Percentiles rank a stretch among this genome's conserved stretches.
Conservation (phyloP, 2,797 vertebrate genomes). For the Mionectes olivaceus region DNA sequence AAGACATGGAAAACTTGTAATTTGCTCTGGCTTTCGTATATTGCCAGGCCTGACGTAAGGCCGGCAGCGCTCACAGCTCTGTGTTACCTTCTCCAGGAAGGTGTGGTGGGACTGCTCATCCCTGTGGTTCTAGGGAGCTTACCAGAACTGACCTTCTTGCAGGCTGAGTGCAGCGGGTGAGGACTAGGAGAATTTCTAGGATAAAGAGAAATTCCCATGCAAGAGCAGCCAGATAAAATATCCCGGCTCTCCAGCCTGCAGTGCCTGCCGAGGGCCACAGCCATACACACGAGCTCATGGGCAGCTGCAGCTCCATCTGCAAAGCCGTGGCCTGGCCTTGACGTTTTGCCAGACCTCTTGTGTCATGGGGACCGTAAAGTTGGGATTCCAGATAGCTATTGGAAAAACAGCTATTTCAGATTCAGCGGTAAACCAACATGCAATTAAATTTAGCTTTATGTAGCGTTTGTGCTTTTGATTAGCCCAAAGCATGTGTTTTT, state of each 20-base stretch:
- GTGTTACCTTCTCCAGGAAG: not conserved
- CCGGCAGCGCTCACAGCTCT: not conserved
- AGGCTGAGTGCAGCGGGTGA: not conserved
- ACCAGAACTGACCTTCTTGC: not conserved
- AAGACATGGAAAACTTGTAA: not conserved
- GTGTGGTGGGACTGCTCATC: not conserved
- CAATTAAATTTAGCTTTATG: conserved; percentile 54
- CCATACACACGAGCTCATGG: not conserved
- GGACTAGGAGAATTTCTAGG: not conserved
- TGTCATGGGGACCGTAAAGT: conserved; percentile 52
- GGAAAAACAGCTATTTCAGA: conserved; percentile 66
- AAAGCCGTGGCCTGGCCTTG: conserved; percentile 15
- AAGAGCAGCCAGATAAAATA: not conserved
- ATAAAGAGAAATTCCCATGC: not conserved
- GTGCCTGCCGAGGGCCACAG: not conserved
- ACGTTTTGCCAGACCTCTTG: conserved; percentile 24
- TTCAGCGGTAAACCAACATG: not conserved
- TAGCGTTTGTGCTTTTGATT: conserved; percentile 20
- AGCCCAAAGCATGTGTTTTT: conserved; percentile 33
- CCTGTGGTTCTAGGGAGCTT: not conserved
- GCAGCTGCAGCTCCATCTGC: not conserved
- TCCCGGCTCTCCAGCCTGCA: not conserved
- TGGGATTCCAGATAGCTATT: conserved; percentile 40
- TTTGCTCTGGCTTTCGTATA: not conserved
- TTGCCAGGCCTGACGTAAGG: not conserved